These are phyloP conservation scores for Sciurus vulgaris DNA, from an alignment of 2,797 vertebrate genomes.

Conservation along the genomic window DNA sequence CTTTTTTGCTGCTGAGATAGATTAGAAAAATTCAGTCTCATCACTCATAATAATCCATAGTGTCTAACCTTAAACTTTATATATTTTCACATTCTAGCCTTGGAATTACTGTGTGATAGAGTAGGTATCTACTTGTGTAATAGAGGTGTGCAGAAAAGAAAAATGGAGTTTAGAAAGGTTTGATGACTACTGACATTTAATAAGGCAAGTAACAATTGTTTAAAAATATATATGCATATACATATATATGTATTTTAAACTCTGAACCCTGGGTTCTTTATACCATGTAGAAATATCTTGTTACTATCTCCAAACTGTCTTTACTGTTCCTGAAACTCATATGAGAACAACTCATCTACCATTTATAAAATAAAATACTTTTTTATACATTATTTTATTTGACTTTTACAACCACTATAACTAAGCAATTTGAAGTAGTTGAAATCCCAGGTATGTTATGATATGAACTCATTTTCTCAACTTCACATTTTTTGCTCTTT, in stretches of 20 bases:
- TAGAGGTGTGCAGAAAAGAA: neutral
- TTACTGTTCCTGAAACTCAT: slow-evolving; percentile 42
- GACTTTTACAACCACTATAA: slow-evolving; percentile 53
- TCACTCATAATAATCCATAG: slow-evolving; percentile 3
- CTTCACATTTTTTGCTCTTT: slow-evolving; percentile 49
- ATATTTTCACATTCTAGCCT: slow-evolving; percentile 24
- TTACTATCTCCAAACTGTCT: slow-evolving; percentile 38
- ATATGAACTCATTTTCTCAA: slow-evolving; percentile 34
- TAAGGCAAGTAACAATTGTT: neutral
- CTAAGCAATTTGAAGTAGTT: neutral
- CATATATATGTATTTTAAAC: too few species aligned
- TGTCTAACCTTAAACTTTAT: slow-evolving; percentile 23
- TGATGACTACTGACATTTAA: slow-evolving; percentile 42
- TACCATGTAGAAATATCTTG: neutral
- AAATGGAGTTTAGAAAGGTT: slow-evolving; percentile 43
- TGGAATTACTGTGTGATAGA: slow-evolving; percentile 6
- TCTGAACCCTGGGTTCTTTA: slow-evolving; percentile 20
- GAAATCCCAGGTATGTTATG: slow-evolving; percentile 19
- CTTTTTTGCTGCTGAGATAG: neutral
- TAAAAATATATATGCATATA: too few species aligned
- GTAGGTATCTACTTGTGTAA: neutral
- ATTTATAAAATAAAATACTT: slow-evolving; percentile 56
- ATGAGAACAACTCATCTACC: neutral
- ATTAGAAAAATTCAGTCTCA: slow-evolving; percentile 48
- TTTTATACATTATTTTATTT: slow-evolving; percentile 40